phyloP scores from a whole-genome alignment of 2,113 vertebrate genomes.

The Sarotherodon lohbergeri region DNA sequence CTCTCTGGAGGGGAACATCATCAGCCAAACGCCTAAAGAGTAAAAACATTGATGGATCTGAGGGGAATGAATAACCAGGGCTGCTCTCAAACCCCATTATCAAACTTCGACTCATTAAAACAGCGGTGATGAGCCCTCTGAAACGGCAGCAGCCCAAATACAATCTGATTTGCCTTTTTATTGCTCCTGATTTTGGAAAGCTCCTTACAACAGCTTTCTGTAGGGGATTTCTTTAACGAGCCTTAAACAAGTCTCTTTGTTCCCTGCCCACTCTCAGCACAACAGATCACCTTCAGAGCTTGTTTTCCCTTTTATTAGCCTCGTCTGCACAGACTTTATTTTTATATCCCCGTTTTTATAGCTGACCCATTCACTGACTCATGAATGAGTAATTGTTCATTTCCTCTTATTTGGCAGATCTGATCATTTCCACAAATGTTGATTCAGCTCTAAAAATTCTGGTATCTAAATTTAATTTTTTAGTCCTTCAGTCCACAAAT shows the following conservation, averaged over 20 bases:
- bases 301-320: background rate
- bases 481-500: background rate
- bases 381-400: background rate
- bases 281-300: background rate
- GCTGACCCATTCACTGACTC: background rate
- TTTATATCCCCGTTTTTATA: background rate
- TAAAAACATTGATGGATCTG: background rate
- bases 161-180: background rate
- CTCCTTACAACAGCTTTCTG: background rate
- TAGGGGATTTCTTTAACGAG: background rate
- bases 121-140: background rate
- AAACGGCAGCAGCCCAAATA: background rate
- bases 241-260: constrained; percentile 2
- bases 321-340: background rate
- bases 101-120: background rate
- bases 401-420: background rate
- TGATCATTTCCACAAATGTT: background rate
- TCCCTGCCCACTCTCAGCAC: background rate
- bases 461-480: background rate
- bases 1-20: background rate
- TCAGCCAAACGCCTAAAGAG: background rate
- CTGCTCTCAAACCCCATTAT: background rate
- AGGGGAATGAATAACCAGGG: background rate
- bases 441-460: background rate
- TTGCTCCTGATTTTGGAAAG: background rate